phyloP scores from a whole-genome alignment of 2,797 vertebrate genomes.

The Calcarius lapponicus region DNA sequence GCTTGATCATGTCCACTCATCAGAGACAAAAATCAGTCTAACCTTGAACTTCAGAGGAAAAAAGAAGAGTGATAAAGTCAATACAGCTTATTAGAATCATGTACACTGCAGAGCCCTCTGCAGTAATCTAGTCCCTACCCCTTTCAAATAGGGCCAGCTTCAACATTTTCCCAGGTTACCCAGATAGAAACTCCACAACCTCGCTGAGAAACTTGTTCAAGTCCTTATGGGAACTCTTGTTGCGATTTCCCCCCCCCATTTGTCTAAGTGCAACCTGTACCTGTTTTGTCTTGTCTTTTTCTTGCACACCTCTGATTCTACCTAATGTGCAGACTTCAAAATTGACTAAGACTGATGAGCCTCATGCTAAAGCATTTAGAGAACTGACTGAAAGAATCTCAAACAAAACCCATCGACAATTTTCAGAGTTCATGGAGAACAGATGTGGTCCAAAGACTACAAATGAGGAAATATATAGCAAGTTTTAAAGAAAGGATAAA shows the following conservation, averaged over 20 bases:
- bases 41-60: background rate
- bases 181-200: background rate
- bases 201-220: background rate
- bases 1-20: background rate
- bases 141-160: background rate
- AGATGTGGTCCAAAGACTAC: background rate
- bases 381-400: background rate
- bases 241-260: background rate
- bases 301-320: background rate
- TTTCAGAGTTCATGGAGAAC: background rate
- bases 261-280: background rate
- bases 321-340: background rate
- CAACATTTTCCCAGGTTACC: background rate
- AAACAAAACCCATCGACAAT: background rate
- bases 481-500: background rate
- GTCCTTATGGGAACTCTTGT: accelerated
- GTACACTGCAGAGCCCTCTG: background rate
- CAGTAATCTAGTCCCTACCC: background rate
- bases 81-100: background rate
- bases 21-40: background rate
- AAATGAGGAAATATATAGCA: background rate
- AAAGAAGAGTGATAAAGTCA: background rate
- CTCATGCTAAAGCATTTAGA: background rate
- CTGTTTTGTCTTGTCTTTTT: background rate
- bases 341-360: background rate